phyloP scores from a whole-genome alignment of 2,888 invertebrate species.

The Hermaeophaga mercurialis region DNA sequence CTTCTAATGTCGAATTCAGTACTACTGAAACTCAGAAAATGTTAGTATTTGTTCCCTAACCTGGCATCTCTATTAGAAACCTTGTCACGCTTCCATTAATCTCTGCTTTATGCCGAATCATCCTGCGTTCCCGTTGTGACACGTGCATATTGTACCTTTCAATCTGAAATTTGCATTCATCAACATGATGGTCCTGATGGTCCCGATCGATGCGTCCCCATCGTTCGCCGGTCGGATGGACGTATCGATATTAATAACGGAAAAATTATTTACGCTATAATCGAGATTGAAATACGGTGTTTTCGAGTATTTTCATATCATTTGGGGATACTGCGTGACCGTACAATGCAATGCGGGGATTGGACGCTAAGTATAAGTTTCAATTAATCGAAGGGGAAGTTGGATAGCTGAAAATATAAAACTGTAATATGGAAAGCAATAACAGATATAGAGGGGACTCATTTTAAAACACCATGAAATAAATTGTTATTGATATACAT shows the following conservation, averaged over 20 bases:
- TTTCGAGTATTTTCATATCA: conserved; percentile 21
- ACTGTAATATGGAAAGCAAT: too few species aligned
- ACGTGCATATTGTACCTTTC: conserved; percentile 45
- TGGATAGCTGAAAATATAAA: too few species aligned
- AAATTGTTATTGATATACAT: too few species aligned
- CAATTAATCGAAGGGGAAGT: too few species aligned
- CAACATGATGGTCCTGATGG: conserved; percentile 18
- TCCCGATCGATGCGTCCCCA: conserved; percentile 5
- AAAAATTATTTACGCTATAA: conserved; percentile 11
- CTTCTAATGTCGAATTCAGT: too few species aligned
- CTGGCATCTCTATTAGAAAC: conserved; percentile 51
- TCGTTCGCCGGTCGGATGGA: not conserved
- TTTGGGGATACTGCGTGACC: conserved; percentile 8
- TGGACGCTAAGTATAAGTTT: too few species aligned
- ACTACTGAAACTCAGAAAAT: conserved; percentile 8
- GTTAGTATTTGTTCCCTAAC: conserved; percentile 26
- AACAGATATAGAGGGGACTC: too few species aligned
- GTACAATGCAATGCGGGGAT: not conserved
- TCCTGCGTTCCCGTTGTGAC: conserved; percentile 42
- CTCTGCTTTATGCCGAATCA: conserved; percentile 51
- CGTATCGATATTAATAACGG: conserved; percentile 19
- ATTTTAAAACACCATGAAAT: too few species aligned
- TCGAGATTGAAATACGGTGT: conserved; percentile 10
- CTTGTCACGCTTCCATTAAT: conserved; percentile 52
- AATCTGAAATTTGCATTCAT: conserved; percentile 41